phyloP scores from a whole-genome alignment of 1,140 invertebrate genomes.

The Calosoma granatense region DNA sequence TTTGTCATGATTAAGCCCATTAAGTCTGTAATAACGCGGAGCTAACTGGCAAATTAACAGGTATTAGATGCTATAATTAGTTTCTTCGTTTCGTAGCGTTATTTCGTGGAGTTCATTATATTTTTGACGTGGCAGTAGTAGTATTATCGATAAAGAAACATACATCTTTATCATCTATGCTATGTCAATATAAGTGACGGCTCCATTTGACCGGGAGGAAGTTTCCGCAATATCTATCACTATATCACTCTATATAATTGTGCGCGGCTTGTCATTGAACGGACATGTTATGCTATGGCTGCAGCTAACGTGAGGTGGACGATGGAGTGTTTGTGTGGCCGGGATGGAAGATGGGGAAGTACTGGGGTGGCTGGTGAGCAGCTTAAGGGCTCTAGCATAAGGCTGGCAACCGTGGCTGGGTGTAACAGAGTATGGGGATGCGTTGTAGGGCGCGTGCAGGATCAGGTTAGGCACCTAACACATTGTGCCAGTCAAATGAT shows the following conservation, averaged over 20 bases:
- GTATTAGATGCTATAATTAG: too few relatives aligned
- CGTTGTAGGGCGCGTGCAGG: too few relatives aligned
- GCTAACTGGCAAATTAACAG: too few relatives aligned
- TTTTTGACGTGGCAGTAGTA: too few relatives aligned
- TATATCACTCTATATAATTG: slow-evolving; percentile 7
- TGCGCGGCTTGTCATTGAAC: background rate
- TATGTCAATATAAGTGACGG: background rate
- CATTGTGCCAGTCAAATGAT: background rate
- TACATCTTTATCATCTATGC: background rate
- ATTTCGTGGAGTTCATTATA: too few relatives aligned
- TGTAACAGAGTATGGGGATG: too few relatives aligned
- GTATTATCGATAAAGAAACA: background rate
- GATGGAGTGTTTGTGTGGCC: background rate
- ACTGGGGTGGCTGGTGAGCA: background rate
- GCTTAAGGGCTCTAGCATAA: background rate
- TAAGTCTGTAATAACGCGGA: too few relatives aligned
- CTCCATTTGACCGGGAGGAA: background rate
- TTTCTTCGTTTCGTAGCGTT: too few relatives aligned
- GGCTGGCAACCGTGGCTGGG: too few relatives aligned
- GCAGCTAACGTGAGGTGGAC: background rate
- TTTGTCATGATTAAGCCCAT: too few relatives aligned
- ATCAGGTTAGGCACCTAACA: background rate
- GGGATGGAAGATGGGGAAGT: background rate
- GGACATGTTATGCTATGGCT: too few relatives aligned
- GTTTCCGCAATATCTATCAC: background rate